Evolutionary conservation across 2,888 invertebrate genomes (phyloP).

Genomic region (Nemotelus nigrinus): DNA sequence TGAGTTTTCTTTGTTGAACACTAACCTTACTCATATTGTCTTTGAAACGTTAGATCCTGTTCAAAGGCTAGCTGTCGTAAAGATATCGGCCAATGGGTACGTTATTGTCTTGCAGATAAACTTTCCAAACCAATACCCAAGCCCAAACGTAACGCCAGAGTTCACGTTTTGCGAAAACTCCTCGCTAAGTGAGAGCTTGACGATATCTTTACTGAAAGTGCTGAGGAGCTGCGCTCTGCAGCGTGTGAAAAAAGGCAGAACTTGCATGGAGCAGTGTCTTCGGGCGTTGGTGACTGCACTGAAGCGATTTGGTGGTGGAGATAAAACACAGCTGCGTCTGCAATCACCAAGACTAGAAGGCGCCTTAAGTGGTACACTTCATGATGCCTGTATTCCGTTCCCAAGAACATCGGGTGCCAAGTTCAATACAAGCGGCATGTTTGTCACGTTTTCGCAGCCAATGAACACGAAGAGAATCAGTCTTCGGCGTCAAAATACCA

Average conservation of each 20-base stretch:
- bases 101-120: conserved; percentile 70
- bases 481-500: conserved; percentile 77
- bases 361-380: conserved; percentile 61
- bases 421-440: conserved; percentile 86
- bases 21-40: conserved; percentile 78
- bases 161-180: conserved; percentile 76
- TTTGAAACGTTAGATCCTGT: conserved; percentile 67
- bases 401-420: conserved; percentile 93
- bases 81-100: conserved; percentile 61
- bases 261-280: conserved; percentile 89
- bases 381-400: conserved; percentile 89
- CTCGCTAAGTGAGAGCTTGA: conserved; percentile 75
- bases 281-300: conserved; percentile 74
- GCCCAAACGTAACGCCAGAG: conserved; percentile 71
- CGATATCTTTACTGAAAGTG: conserved; percentile 80
- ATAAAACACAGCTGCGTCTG: conserved; percentile 61
- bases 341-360: conserved; percentile 64
- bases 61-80: conserved; percentile 67
- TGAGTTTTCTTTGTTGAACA: conserved; percentile 80
- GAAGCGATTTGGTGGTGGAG: conserved; percentile 64
- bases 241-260: conserved; percentile 84
- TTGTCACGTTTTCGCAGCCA: conserved; percentile 87
- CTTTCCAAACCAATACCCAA: conserved; percentile 81
- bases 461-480: conserved; percentile 75
- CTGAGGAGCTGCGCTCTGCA: conserved; percentile 83